Conservation (phyloP, 2,113 vertebrate species). For the Anser cygnoides region DNA sequence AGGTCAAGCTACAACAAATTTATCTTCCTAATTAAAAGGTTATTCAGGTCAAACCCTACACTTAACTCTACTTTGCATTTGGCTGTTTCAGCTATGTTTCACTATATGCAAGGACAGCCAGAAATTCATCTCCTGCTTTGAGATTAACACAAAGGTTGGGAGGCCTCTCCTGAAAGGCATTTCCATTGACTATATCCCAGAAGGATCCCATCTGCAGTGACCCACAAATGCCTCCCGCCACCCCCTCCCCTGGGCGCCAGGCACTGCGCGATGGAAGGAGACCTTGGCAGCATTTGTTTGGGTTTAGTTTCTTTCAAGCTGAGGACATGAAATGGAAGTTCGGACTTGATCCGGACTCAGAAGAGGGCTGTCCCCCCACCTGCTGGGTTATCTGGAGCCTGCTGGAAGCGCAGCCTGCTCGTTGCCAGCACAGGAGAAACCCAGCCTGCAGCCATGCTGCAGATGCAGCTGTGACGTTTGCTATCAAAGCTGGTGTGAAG, state of each 20-base stretch:
- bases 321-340: not conserved
- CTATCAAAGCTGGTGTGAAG: not conserved
- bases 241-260: not conserved
- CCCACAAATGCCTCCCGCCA: not conserved
- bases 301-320: not conserved
- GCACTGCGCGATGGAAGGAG: not conserved
- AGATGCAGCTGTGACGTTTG: not conserved
- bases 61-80: slow-evolving; percentile 34
- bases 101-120: slow-evolving; percentile 29
- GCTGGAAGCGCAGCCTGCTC: not conserved
- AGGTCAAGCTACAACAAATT: slow-evolving; percentile 56
- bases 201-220: not conserved
- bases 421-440: not conserved
- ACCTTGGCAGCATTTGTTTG: not conserved
- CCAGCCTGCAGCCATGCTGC: not conserved
- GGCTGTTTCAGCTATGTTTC: slow-evolving; percentile 56
- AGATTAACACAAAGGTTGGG: not conserved
- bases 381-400: not conserved
- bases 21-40: slow-evolving; percentile 50
- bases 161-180: slow-evolving; percentile 4
- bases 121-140: slow-evolving; percentile 26
- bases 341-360: not conserved
- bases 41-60: slow-evolving; percentile 50
- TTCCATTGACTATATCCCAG: slow-evolving; percentile 2
- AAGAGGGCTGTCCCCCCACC: not conserved